phyloP scores from a whole-genome alignment of 2,888 invertebrate species.

The Electrophaes corylata region DNA sequence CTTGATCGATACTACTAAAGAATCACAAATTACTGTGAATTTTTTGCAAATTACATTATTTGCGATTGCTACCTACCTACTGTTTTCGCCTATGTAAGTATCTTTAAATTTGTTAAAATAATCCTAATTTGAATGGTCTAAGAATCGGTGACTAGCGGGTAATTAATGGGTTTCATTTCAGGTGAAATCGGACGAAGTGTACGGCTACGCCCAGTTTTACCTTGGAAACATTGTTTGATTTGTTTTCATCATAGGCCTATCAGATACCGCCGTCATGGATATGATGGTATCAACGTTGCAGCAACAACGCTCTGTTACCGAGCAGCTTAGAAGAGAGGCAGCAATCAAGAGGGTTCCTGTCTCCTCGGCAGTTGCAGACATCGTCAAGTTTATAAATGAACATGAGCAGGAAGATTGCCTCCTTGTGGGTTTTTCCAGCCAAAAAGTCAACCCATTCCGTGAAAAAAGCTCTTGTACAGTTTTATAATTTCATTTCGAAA shows the following conservation, averaged over 20 bases:
- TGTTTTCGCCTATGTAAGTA: no score
- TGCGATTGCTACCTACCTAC: no score
- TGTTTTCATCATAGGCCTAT: constrained; percentile 91
- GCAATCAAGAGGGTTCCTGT: constrained; percentile 93
- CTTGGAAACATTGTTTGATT: constrained; percentile 61
- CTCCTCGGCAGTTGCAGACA: constrained; percentile 95
- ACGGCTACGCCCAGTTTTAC: constrained; percentile 78
- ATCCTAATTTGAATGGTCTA: no score
- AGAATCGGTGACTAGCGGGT: no score
- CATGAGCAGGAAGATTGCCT: constrained; percentile 97
- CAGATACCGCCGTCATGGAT: constrained; percentile 95
- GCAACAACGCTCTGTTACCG: constrained; percentile 96
- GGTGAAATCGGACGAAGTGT: constrained; percentile 42
- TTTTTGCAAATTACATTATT: no score
- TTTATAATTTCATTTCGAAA: constrained; percentile 86
- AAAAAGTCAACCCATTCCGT: constrained; percentile 97
- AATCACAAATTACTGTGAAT: no score
- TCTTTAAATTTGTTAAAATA: no score
- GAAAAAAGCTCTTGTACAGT: constrained; percentile 95
- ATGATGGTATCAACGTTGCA: constrained; percentile 97
- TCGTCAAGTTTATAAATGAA: constrained; percentile 95
- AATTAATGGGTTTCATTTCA: constrained; percentile 37
- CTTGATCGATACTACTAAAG: no score
- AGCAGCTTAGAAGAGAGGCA: constrained; percentile 96
- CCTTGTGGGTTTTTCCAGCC: constrained; percentile 96